Percentiles rank a stretch among this genome's conserved stretches.
Conservation (phyloP, 2,113 vertebrate species). For the Phasianus colchicus region DNA sequence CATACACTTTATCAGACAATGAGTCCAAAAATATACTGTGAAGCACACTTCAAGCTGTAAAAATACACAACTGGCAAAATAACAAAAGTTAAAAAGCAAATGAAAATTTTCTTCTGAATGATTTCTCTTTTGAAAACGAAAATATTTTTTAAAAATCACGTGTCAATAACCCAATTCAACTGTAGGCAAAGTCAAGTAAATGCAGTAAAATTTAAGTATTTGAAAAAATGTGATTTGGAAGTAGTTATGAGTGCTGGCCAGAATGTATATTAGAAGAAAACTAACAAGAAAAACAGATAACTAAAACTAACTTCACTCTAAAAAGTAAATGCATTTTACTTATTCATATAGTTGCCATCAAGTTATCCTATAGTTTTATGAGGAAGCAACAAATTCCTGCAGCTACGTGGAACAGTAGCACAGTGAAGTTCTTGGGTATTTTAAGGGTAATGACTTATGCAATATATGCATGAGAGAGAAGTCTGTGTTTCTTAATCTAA, state of each 20-base stretch:
- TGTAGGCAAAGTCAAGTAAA: not conserved
- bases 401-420: not conserved
- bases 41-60: not conserved
- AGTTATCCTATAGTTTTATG: not conserved
- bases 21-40: not conserved
- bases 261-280: not conserved
- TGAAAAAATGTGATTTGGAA: not conserved
- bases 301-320: not conserved
- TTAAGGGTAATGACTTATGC: not conserved
- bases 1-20: not conserved
- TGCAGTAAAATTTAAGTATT: not conserved
- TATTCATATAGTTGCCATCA: not conserved
- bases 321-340: not conserved
- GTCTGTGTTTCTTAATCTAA: not conserved
- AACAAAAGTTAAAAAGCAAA: not conserved
- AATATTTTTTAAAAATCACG: not conserved
- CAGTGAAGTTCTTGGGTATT: not conserved
- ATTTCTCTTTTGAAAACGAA: not conserved
- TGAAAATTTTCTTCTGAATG: not conserved
- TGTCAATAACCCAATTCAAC: not conserved
- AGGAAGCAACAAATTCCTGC: not conserved
- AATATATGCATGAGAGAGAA: not conserved
- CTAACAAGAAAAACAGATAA: not conserved
- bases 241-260: not conserved
- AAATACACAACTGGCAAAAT: not conserved